These are phyloP conservation scores for Pemphredon lugubris DNA, from an alignment of 2,888 invertebrate genomes.

Conservation along the genomic window DNA sequence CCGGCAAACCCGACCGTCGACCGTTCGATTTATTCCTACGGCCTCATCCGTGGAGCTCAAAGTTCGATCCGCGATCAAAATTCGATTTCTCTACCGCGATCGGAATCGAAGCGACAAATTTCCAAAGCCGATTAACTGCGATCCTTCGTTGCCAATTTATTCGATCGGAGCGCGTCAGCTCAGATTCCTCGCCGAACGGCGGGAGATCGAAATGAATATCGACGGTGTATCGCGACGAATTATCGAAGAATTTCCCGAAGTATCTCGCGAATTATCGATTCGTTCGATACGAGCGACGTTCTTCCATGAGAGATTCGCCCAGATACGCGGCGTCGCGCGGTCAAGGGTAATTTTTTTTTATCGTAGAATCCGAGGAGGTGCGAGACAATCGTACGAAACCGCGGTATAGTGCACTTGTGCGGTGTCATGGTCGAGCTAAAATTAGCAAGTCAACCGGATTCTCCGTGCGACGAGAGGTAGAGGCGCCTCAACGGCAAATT, in stretches of 20 bases:
- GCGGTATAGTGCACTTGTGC: slow-evolving; percentile 70
- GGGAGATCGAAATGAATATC: too few relatives aligned
- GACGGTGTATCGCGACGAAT: too few relatives aligned
- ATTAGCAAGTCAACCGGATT: slow-evolving; percentile 80
- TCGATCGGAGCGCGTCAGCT: too few relatives aligned
- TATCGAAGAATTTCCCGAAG: too few relatives aligned
- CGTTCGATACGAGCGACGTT: background rate
- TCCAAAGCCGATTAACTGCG: background rate
- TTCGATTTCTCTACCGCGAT: background rate
- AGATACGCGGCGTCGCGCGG: slow-evolving; percentile 1
- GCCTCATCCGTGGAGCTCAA: too few relatives aligned
- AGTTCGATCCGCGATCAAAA: background rate
- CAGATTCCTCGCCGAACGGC: too few relatives aligned
- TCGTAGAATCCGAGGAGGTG: slow-evolving; percentile 23
- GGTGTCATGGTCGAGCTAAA: slow-evolving; percentile 81
- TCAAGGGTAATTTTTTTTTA: background rate
- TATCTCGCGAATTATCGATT: background rate
- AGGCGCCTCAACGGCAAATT: slow-evolving; percentile 45
- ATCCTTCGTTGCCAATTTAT: too few relatives aligned
- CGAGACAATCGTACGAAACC: slow-evolving; percentile 70
- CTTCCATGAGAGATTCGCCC: background rate
- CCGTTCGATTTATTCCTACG: too few relatives aligned
- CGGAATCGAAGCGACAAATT: background rate
- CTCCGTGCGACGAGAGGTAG: slow-evolving; percentile 47
- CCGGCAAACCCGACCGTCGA: too few relatives aligned